phyloP scores from a whole-genome alignment of 2,113 vertebrate genomes.

The Monopterus albus region DNA sequence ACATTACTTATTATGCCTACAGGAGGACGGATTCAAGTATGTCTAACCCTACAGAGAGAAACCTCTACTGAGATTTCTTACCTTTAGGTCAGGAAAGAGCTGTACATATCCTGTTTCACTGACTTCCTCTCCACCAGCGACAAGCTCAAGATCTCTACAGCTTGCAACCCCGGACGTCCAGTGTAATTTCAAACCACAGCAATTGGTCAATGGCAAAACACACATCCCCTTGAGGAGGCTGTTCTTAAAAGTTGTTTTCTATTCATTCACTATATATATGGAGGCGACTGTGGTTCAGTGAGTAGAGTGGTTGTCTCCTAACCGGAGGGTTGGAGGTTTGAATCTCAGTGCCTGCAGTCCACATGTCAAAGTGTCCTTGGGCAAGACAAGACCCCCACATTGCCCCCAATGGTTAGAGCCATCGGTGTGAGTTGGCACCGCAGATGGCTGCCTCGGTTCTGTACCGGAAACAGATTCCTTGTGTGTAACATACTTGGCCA shows the following conservation, averaged over 20 bases:
- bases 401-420: too few relatives aligned
- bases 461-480: too few relatives aligned
- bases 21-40: conserved; percentile 45
- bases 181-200: conserved; percentile 73
- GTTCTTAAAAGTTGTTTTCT: conserved; percentile 50
- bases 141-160: conserved; percentile 45
- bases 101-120: conserved; percentile 80
- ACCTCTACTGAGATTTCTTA: conserved; percentile 72
- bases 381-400: too few relatives aligned
- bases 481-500: too few relatives aligned
- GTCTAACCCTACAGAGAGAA: conserved; percentile 63
- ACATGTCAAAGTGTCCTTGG: too few relatives aligned
- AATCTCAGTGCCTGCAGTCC: too few relatives aligned
- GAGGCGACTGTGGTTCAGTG: too few relatives aligned
- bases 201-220: conserved; percentile 54
- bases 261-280: too few relatives aligned
- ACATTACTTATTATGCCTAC: conserved; percentile 8
- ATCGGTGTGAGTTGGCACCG: too few relatives aligned
- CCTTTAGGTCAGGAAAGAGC: conserved; percentile 80
- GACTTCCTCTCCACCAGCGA: conserved; percentile 65
- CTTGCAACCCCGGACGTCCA: conserved; percentile 38
- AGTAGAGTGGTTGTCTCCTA: too few relatives aligned
- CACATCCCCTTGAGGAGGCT: conserved; percentile 45
- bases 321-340: too few relatives aligned
- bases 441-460: too few relatives aligned